Evolutionary conservation across 2,888 invertebrate genomes (phyloP), one percentile per base, ranked within the genome.

Genomic region (Andrena bicolor): DNA sequence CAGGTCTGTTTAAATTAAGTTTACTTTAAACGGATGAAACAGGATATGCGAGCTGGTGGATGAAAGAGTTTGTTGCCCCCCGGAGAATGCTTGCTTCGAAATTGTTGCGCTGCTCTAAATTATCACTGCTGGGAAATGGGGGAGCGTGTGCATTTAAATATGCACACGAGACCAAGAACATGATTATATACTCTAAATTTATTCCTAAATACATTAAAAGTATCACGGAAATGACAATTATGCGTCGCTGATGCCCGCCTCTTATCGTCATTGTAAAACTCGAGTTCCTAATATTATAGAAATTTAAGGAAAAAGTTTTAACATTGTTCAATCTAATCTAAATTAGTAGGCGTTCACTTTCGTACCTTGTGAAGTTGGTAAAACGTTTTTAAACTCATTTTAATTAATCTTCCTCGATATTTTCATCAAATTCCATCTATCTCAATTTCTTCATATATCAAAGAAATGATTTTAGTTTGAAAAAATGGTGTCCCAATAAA

Each of bases 1-100:
- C 80, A 60, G 61, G 20, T 65, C 66, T 68, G 63, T 65, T 80
- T 80, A 68, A 72, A 80, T 77, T 77, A 77, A 78, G 65, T 80
- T 63, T 71, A 72, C 49, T 56, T 72, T 72, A 66, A 13, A 72
- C n/a, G 56, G 58, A 53, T 30, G 56, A 41, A 35, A 60, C 68
- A 53, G 69, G 41, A 23, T 79, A 64, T 56, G 49, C 64, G 56
- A 63, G 48, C 23, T 66, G 60, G 48, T 20, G 35, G 53, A 61
- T 72, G 71, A 80, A 80, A 72, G 72, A 77, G 71, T 68, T 56
- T 49, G 26, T 28, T 30, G 48, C 10, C 3, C 56, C 56, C 26
- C 23, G 10, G 56, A 56, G 56, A 56, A 48, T 49, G 16, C 28
- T 63, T 41, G n/a, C 30, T 26, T 28, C 7, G 6, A 65, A 65